Conservation (phyloP, 1,140 invertebrate species). For the Aphidius gifuensis region DNA sequence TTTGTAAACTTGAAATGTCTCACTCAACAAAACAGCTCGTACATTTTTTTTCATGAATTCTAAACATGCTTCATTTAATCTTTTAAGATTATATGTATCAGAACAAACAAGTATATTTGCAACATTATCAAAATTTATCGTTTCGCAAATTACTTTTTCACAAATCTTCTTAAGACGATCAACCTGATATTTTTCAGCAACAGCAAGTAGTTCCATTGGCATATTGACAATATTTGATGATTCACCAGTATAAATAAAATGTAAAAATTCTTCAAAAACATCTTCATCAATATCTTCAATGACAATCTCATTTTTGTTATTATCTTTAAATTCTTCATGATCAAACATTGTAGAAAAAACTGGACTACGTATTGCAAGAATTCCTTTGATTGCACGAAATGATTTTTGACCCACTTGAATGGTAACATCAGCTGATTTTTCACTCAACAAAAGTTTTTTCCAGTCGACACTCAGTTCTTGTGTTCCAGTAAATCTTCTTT, state of each 20-base stretch:
- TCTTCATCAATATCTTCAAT: conserved; percentile 96
- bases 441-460: conserved; percentile 15
- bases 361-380: conserved; percentile 81
- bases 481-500: too few species aligned
- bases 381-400: conserved; percentile 16
- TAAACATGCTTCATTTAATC: too few species aligned
- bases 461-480: background rate
- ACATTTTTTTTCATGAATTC: too few species aligned
- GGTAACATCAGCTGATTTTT: too few species aligned
- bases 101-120: conserved; percentile 82
- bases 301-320: conserved; percentile 92
- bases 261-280: conserved; percentile 91
- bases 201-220: conserved; percentile 94
- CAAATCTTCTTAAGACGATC: conserved; percentile 99
- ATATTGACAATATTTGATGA: conserved; percentile 63
- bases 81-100: too few species aligned
- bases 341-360: conserved; percentile 99
- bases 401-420: too few species aligned
- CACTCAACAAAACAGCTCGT: too few species aligned
- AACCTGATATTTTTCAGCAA: conserved; percentile 96
- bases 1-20: too few species aligned
- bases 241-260: conserved; percentile 53
- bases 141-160: conserved; percentile 94
- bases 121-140: conserved; percentile 92
- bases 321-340: conserved; percentile 98